phyloP scores from a whole-genome alignment of 2,113 vertebrate genomes.

The Microcebus ravelobensis region DNA sequence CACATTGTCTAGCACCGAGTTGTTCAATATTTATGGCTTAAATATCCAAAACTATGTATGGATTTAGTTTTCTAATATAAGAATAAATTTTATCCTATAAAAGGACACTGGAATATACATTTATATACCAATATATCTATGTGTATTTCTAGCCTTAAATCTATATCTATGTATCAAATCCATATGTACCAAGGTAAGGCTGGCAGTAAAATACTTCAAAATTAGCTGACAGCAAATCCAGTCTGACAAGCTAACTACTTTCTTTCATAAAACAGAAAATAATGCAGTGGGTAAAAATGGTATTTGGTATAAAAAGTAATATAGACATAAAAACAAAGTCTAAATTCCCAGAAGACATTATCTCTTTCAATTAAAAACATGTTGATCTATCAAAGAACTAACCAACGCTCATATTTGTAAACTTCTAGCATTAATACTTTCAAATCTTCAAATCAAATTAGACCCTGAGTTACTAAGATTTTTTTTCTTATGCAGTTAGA shows the following conservation, averaged over 20 bases:
- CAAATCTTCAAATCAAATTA: constrained; percentile 1
- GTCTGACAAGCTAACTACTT: constrained; percentile 34
- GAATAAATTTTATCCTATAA: constrained; percentile 36
- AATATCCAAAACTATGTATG: constrained; percentile 1
- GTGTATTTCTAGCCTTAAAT: constrained; percentile 30
- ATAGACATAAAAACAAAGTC: not conserved
- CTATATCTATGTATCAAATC: constrained; percentile 24
- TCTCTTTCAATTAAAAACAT: constrained; percentile 11
- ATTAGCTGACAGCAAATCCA: constrained; percentile 24
- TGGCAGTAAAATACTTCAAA: constrained; percentile 38
- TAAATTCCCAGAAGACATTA: constrained; percentile 14
- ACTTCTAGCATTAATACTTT: constrained; percentile 17
- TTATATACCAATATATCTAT: constrained; percentile 14
- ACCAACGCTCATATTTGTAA: not conserved
- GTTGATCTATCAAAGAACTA: constrained; percentile 18
- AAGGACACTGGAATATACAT: not conserved
- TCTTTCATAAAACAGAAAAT: constrained; percentile 39
- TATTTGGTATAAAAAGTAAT: constrained; percentile 52
- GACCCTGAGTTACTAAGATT: not conserved
- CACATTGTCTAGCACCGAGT: not conserved
- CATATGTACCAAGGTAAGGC: constrained; percentile 6
- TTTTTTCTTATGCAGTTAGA: not conserved
- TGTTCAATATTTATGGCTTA: constrained; percentile 33
- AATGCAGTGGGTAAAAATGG: not conserved
- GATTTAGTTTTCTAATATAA: constrained; percentile 26